Base-by-base conservation (phyloP, 2,797 vertebrate species). In the Bryconaethiops microstoma region DNA sequence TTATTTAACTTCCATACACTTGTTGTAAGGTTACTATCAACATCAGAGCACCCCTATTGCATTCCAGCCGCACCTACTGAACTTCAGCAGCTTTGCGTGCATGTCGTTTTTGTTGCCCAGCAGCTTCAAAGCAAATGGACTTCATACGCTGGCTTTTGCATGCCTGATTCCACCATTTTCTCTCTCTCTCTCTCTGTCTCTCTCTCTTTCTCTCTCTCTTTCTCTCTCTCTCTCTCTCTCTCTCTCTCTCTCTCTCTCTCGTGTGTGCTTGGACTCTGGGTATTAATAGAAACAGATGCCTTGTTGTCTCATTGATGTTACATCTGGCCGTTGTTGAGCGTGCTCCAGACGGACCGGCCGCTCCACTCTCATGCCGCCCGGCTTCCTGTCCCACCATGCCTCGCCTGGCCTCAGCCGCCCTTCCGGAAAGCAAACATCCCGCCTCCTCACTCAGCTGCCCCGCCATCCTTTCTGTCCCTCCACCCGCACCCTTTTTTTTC, bases 241-340 rank as follows among this genome's bases (percentile, higher is more conserved):
- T 45, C 42, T 5, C 6, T 45, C 42, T 5, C 9, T 45, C 42
- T 45, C 42, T 45, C 42, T 45, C 42, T 45, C 3, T 69, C 80
- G 68, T 84, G 40, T 75, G 17, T 69, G 39, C 60, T 29, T 35
- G 42, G 76, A 50, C 65, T 75, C 29, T 57, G 68, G 71, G 72
- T 86, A 87, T 90, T 88, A 89, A 89, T 80, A 87, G 80, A 81
- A 87, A 80, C 88, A 91, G 86, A 88, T 91, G 89, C 79, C 78
- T 82, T 72, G 75, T 78, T 82, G 55, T 65, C 86, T 87, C 78
- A 39, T 65, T 85, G 82, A 84, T 84, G 86, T 85, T 84, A 86
- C 88, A 92, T 91, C 87, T 89, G 88, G 82, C 72, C 57, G 75
- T 25, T 83, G 73, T 79, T 86, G 57, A 85, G 84, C 85, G 84